phyloP scores from a whole-genome alignment of 2,797 vertebrate genomes.

The Gouania willdenowi region DNA sequence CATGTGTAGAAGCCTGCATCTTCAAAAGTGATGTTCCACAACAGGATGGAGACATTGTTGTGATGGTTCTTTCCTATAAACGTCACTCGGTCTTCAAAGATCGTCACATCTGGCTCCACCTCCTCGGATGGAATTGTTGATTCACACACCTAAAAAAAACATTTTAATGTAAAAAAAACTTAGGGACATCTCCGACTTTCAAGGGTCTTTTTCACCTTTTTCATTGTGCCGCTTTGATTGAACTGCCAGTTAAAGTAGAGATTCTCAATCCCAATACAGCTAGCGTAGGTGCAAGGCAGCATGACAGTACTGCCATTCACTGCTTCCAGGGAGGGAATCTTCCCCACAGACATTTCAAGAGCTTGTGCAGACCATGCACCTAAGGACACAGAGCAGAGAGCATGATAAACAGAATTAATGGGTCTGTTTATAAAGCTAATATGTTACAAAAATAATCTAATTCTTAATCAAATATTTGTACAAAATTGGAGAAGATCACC shows the following conservation, averaged over 20 bases:
- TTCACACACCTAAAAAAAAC: slow-evolving; percentile 76
- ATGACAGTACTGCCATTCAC: slow-evolving; percentile 88
- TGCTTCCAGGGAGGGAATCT: slow-evolving; percentile 81
- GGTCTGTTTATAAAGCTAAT: too few relatives aligned
- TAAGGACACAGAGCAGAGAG: slow-evolving; percentile 40
- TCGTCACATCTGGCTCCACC: slow-evolving; percentile 50
- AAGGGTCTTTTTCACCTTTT: slow-evolving; percentile 38
- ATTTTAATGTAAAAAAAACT: slow-evolving; percentile 13
- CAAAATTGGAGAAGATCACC: too few relatives aligned
- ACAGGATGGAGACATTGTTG: slow-evolving; percentile 87
- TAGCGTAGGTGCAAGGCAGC: slow-evolving; percentile 84
- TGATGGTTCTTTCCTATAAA: slow-evolving; percentile 76
- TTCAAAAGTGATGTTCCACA: slow-evolving; percentile 85
- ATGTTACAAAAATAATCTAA: too few relatives aligned
- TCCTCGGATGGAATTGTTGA: slow-evolving; percentile 75
- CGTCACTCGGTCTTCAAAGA: slow-evolving; percentile 72
- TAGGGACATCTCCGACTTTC: neutral
- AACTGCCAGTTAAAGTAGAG: slow-evolving; percentile 88
- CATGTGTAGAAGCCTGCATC: slow-evolving; percentile 89
- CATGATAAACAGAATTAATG: too few relatives aligned
- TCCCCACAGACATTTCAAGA: slow-evolving; percentile 88
- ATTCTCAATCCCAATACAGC: slow-evolving; percentile 87
- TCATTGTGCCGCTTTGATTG: slow-evolving; percentile 77
- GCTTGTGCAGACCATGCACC: slow-evolving; percentile 71
- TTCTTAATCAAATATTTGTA: too few relatives aligned